Conservation (phyloP, 2,888 invertebrate species). For the Tetragonula carbonaria region DNA sequence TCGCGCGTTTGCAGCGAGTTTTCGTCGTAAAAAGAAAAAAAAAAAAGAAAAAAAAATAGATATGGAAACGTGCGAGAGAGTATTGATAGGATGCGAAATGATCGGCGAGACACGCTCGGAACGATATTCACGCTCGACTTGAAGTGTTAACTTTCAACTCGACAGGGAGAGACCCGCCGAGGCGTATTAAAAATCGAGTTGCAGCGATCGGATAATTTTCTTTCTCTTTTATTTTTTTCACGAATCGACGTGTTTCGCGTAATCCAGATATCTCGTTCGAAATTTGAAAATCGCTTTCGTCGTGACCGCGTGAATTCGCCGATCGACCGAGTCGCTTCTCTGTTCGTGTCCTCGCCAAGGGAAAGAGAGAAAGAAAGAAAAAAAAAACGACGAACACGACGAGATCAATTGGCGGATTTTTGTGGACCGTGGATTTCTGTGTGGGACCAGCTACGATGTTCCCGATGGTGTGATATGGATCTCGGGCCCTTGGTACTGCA, state of each 20-base stretch:
- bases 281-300: neutral
- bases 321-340: neutral
- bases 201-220: neutral
- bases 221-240: no score
- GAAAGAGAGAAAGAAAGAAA: neutral
- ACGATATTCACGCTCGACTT: slow-evolving; percentile 1
- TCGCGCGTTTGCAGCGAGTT: neutral
- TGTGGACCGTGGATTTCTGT: slow-evolving; percentile 14
- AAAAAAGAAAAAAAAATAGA: no score
- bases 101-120: neutral
- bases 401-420: slow-evolving; percentile 8
- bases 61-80: neutral
- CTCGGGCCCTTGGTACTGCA: slow-evolving; percentile 70
- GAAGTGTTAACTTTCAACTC: neutral
- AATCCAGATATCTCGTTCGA: neutral
- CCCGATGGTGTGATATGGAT: slow-evolving; percentile 77
- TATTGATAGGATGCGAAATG: no score
- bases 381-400: neutral
- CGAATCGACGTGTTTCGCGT: neutral
- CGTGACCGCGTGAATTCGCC: neutral
- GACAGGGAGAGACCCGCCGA: neutral
- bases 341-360: neutral
- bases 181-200: slow-evolving; percentile 1
- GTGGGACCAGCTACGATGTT: slow-evolving; percentile 27
- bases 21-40: no score